These are phyloP conservation scores for Drosophila pseudoananassae DNA, from an alignment of 1,140 invertebrate species.

Conservation along the genomic window DNA sequence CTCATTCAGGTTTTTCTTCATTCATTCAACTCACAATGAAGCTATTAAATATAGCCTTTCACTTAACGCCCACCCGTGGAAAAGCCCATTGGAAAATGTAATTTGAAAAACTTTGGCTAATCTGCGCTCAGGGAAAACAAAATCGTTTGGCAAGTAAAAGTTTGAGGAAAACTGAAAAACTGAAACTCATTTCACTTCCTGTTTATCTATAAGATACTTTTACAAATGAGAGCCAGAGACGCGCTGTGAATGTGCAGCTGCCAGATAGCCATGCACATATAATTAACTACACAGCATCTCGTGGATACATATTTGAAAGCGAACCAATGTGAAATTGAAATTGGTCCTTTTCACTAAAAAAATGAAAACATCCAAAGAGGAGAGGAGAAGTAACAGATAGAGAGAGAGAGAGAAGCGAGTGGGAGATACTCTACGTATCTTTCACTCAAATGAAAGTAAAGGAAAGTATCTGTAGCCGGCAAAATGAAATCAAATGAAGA, in stretches of 20 bases:
- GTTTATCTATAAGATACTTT: slow-evolving; percentile 68
- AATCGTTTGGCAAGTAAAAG: slow-evolving; percentile 57
- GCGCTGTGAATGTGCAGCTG: slow-evolving; percentile 41
- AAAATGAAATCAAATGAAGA: slow-evolving; percentile 81
- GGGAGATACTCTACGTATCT: slow-evolving; percentile 54
- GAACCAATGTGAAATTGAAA: slow-evolving; percentile 69
- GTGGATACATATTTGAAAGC: slow-evolving; percentile 66
- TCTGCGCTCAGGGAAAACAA: slow-evolving; percentile 26
- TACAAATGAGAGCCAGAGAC: slow-evolving; percentile 46
- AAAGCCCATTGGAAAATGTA: slow-evolving; percentile 43
- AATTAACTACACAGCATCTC: slow-evolving; percentile 66
- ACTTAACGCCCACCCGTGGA: slow-evolving; percentile 39
- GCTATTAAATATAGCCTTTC: slow-evolving; percentile 46
- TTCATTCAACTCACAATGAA: slow-evolving; percentile 37
- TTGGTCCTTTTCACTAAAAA: slow-evolving; percentile 75
- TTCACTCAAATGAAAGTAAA: slow-evolving; percentile 82
- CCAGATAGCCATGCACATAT: slow-evolving; percentile 45
- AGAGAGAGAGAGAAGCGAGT: background rate
- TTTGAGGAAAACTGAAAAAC: slow-evolving; percentile 36
- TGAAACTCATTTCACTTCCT: slow-evolving; percentile 62
- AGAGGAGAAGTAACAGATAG: slow-evolving; percentile 12
- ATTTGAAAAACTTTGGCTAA: slow-evolving; percentile 29
- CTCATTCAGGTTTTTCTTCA: no score
- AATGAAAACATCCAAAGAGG: no score
- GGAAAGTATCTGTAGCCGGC: slow-evolving; percentile 61